Percentiles rank a stretch among this genome's conserved stretches.
phyloP scores from a whole-genome alignment of 2,888 invertebrate genomes.

The Tryphoninae sp. region DNA sequence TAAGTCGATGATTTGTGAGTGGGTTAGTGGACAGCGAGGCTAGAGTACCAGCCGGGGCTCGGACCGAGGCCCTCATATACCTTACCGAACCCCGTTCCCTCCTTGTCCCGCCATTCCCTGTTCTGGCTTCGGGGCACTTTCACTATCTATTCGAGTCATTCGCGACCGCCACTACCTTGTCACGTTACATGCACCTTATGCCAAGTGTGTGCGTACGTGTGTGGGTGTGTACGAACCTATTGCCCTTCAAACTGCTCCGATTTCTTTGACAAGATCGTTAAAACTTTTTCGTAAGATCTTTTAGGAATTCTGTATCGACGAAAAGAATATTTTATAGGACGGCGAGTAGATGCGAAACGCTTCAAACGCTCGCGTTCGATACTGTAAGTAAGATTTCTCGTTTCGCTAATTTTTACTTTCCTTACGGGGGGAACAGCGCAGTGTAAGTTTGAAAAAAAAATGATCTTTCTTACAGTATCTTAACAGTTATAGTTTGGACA shows the following conservation, averaged over 20 bases:
- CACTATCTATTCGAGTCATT: constrained; percentile 78
- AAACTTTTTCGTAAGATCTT: not conserved
- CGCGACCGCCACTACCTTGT: constrained; percentile 73
- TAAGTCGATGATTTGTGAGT: constrained; percentile 71
- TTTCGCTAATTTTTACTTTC: too few relatives aligned
- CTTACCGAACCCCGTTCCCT: constrained; percentile 76
- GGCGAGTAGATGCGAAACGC: too few relatives aligned
- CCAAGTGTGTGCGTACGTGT: constrained; percentile 56
- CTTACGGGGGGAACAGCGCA: too few relatives aligned
- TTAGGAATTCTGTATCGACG: not conserved
- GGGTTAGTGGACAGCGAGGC: constrained; percentile 79
- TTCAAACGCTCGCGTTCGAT: too few relatives aligned
- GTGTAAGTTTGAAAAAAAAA: too few relatives aligned
- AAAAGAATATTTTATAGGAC: not conserved
- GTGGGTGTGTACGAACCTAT: constrained; percentile 5
- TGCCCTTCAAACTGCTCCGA: constrained; percentile 58
- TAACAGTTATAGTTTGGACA: too few relatives aligned
- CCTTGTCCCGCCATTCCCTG: constrained; percentile 69
- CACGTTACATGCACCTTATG: constrained; percentile 76
- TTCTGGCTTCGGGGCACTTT: constrained; percentile 75
- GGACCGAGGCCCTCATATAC: constrained; percentile 81
- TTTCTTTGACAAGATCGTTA: constrained; percentile 33
- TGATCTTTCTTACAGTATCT: too few relatives aligned
- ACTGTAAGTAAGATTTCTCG: too few relatives aligned
- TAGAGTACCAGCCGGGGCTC: constrained; percentile 79